Conservation (phyloP, 2,797 vertebrate species). For the Sebastes taczanowskii region DNA sequence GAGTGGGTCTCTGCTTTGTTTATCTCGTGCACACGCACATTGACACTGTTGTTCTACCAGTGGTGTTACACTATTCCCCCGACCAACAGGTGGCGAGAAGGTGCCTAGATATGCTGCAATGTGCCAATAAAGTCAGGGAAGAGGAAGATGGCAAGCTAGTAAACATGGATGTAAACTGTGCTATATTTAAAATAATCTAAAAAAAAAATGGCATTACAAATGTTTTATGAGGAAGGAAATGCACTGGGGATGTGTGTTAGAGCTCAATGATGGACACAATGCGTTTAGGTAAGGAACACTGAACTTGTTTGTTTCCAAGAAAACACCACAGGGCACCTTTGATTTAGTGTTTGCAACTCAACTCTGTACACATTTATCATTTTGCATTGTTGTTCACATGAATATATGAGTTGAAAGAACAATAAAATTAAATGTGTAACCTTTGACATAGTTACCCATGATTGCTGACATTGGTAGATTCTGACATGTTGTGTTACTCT, state of each 20-base stretch:
- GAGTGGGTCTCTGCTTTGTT: not conserved
- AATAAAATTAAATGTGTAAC: not conserved
- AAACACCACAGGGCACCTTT: not conserved
- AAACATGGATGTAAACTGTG: not conserved
- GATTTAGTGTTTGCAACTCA: not conserved
- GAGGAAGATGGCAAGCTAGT: not conserved
- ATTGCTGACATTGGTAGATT: not conserved
- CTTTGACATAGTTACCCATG: not conserved
- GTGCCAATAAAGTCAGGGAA: not conserved
- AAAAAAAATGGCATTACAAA: not conserved
- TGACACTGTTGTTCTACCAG: not conserved
- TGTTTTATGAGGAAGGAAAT: not conserved
- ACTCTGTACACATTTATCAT: not conserved
- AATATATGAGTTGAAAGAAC: not conserved
- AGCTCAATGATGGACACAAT: not conserved
- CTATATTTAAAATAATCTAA: not conserved
- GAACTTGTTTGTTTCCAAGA: not conserved
- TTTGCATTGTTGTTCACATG: not conserved
- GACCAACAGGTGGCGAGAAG: not conserved
- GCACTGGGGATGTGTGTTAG: not conserved
- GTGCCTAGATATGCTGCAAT: not conserved
- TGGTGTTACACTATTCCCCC: not conserved
- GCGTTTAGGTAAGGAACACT: not conserved
- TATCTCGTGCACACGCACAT: not conserved
- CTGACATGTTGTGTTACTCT: not conserved